phyloP scores from a whole-genome alignment of 2,888 invertebrate genomes.

The Rhamphomyia laevipes region DNA sequence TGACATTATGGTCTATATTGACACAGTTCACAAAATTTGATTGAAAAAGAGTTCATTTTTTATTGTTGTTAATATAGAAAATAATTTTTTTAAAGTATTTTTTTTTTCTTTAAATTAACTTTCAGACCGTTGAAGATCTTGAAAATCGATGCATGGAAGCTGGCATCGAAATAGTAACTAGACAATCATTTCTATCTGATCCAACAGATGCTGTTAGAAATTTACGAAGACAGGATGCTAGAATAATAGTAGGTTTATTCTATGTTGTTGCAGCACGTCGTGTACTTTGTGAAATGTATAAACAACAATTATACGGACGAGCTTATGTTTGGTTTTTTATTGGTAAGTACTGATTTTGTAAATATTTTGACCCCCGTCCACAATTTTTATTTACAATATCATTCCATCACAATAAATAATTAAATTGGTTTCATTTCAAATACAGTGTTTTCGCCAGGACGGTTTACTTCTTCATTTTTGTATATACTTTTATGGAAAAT shows the following conservation, averaged over 20 bases:
- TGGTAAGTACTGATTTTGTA: constrained; percentile 44
- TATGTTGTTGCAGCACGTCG: constrained; percentile 95
- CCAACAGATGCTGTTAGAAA: constrained; percentile 94
- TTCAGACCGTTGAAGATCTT: constrained; percentile 91
- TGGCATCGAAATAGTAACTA: constrained; percentile 88
- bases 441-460: too few relatives aligned
- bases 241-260: constrained; percentile 96
- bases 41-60: too few relatives aligned
- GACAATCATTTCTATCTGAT: constrained; percentile 95
- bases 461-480: too few relatives aligned
- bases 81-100: too few relatives aligned
- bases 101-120: constrained; percentile 25
- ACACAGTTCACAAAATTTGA: too few relatives aligned
- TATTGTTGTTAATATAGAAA: too few relatives aligned
- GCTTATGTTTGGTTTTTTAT: constrained; percentile 99
- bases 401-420: too few relatives aligned
- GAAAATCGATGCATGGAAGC: constrained; percentile 86
- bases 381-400: too few relatives aligned
- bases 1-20: neutral
- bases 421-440: too few relatives aligned
- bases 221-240: constrained; percentile 86
- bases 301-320: constrained; percentile 85
- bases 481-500: too few relatives aligned
- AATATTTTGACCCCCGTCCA: too few relatives aligned
- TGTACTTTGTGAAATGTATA: constrained; percentile 94